A percentile compares a stretch with the other conserved stretches of the same genome.
phyloP scores from a whole-genome alignment of 2,797 vertebrate genomes.

The Pelobates cultripes region DNA sequence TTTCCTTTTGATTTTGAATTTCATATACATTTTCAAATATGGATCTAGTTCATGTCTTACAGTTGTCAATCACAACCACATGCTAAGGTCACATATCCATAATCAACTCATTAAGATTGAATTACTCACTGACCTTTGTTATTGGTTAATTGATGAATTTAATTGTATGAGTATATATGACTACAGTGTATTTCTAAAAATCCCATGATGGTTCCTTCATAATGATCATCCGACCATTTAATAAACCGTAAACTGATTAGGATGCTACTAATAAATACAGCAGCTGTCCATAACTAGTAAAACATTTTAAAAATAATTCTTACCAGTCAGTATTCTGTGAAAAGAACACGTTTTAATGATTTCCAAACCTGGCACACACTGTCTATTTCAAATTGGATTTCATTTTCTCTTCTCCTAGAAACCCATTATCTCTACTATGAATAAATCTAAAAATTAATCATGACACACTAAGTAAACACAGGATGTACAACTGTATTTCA shows the following conservation, averaged over 20 bases:
- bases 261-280: background rate
- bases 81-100: background rate
- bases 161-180: background rate
- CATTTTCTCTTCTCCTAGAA: slow-evolving; percentile 35
- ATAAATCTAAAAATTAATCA: slow-evolving; percentile 42
- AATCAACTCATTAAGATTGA: background rate
- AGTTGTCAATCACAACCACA: background rate
- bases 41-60: background rate
- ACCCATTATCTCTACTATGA: slow-evolving; percentile 42
- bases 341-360: slow-evolving; percentile 27
- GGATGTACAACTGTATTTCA: slow-evolving; percentile 24
- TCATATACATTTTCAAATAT: background rate
- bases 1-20: too few species aligned
- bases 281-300: slow-evolving; percentile 10
- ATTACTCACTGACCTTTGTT: slow-evolving; percentile 6
- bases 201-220: slow-evolving; percentile 26
- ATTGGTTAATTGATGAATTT: slow-evolving; percentile 12
- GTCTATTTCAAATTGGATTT: slow-evolving; percentile 37
- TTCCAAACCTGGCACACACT: slow-evolving; percentile 32
- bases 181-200: background rate
- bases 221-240: slow-evolving; percentile 20
- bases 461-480: slow-evolving; percentile 36
- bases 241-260: slow-evolving; percentile 15
- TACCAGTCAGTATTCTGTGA: slow-evolving; percentile 4
- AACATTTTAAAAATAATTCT: slow-evolving; percentile 25